phyloP scores from a whole-genome alignment of 2,113 vertebrate genomes.

The Gavia stellata region DNA sequence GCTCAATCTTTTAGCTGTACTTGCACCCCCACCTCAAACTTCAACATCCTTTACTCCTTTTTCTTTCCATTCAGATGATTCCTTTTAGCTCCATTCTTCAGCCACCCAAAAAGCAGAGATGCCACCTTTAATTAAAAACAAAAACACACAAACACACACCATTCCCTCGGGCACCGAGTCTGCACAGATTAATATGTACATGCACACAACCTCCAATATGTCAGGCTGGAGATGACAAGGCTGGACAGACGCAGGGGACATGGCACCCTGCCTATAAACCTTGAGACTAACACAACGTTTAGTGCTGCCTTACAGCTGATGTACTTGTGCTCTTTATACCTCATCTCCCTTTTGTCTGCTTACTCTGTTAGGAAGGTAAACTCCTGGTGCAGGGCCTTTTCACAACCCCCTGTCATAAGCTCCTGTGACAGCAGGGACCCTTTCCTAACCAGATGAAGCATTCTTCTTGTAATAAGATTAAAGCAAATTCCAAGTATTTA shows the following conservation, averaged over 20 bases:
- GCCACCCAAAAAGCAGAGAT: neutral
- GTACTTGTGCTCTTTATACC: neutral
- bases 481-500: neutral
- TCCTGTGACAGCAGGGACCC: neutral
- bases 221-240: slow-evolving; percentile 21
- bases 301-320: neutral
- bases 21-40: neutral
- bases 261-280: slow-evolving; percentile 12
- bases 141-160: slow-evolving; percentile 6
- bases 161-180: neutral
- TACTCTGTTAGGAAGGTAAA: neutral
- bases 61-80: neutral
- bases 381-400: neutral
- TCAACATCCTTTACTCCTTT: neutral
- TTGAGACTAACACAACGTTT: neutral
- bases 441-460: neutral
- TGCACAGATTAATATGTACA: slow-evolving; percentile 32
- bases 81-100: neutral
- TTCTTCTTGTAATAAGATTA: neutral
- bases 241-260: neutral
- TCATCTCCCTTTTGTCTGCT: neutral
- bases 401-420: neutral
- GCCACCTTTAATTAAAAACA: slow-evolving; percentile 48
- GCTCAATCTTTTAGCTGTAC: neutral
- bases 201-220: neutral